These are phyloP conservation scores for Andrena bucephala DNA, from an alignment of 2,888 invertebrate species.

Conservation along the genomic window DNA sequence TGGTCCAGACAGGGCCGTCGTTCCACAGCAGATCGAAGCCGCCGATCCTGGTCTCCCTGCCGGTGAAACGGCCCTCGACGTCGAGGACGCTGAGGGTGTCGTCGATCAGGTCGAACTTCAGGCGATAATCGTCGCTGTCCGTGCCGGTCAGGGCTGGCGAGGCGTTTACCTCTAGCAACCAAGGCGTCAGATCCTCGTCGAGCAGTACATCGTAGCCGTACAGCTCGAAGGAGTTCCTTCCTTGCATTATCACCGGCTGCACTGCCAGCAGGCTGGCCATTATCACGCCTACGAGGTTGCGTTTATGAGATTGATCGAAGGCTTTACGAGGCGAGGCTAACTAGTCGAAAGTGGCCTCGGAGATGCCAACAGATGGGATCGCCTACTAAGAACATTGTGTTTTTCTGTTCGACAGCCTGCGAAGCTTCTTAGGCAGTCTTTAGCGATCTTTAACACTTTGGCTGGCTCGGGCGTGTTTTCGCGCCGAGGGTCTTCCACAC, in stretches of 20 bases:
- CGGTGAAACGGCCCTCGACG: conserved; percentile 86
- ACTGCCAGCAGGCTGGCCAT: conserved; percentile 87
- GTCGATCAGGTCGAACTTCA: conserved; percentile 87
- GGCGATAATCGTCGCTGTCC: conserved; percentile 87
- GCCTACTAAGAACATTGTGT: background rate
- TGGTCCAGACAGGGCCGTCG: conserved; percentile 85
- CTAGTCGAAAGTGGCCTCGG: background rate
- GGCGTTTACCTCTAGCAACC: conserved; percentile 88
- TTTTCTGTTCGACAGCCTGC: no score
- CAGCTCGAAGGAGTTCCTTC: conserved; percentile 88
- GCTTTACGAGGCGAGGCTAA: background rate
- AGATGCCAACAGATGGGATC: background rate
- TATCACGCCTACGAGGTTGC: conserved; percentile 83
- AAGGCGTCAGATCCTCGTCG: conserved; percentile 87
- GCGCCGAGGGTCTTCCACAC: no score
- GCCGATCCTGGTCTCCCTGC: conserved; percentile 87
- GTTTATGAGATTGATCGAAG: conserved; percentile 12
- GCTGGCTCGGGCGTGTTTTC: no score
- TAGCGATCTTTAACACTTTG: no score
- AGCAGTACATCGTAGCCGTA: conserved; percentile 88
- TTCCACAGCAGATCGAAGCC: conserved; percentile 88
- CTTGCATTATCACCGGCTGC: conserved; percentile 86
- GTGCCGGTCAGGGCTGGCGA: conserved; percentile 88
- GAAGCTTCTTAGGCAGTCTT: no score
- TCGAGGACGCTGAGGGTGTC: conserved; percentile 88